phyloP scores from a whole-genome alignment of 2,888 invertebrate species.

The Alviniconcha strummeri region DNA sequence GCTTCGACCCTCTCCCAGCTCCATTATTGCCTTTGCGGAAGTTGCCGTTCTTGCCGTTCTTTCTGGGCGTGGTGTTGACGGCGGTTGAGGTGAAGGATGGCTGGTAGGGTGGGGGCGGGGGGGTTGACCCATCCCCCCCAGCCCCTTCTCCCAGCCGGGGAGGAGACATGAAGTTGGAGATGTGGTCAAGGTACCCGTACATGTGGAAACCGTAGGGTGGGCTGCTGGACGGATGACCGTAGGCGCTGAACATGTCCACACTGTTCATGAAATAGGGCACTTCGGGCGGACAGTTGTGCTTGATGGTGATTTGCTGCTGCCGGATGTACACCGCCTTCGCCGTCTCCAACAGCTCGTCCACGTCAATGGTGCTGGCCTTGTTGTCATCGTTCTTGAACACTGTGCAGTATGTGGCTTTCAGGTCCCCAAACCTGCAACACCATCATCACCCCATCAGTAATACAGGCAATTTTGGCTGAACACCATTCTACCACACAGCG shows the following conservation, averaged over 20 bases:
- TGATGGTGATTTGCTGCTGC: constrained; percentile 39
- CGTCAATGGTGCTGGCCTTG: constrained; percentile 56
- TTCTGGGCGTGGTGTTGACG: neutral
- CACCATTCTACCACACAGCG: neutral
- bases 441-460: neutral
- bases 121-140: neutral
- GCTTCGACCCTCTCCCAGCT: neutral
- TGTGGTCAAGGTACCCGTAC: neutral
- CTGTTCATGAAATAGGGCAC: no score
- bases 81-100: neutral
- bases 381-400: constrained; percentile 57
- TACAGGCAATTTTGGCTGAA: neutral
- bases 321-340: constrained; percentile 49
- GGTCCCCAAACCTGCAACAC: constrained; percentile 62
- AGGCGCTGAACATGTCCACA: no score
- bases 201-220: neutral
- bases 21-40: constrained; percentile 21
- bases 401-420: constrained; percentile 60
- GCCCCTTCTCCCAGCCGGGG: neutral
- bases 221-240: neutral
- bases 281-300: neutral
- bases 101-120: neutral
- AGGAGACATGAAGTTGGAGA: neutral
- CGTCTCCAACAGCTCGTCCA: constrained; percentile 56
- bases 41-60: constrained; percentile 8